A percentile compares a stretch with the other conserved stretches of the same genome.
These are phyloP conservation scores for Embiotoca jacksoni DNA, from an alignment of 2,113 vertebrate species.

Conservation along the genomic window DNA sequence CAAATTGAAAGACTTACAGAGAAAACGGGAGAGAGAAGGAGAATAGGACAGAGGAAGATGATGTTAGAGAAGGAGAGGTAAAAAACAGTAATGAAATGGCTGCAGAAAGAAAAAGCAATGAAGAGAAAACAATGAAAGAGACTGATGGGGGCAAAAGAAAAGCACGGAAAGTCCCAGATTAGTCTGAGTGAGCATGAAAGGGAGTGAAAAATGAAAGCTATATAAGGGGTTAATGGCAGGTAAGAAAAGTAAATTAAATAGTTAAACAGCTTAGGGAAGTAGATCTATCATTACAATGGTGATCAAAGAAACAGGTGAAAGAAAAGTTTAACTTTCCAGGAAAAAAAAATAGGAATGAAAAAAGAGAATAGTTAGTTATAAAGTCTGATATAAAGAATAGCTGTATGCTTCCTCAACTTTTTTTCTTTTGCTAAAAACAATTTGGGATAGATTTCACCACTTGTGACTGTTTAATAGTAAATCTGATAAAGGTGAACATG, in stretches of 20 bases:
- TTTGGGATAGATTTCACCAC: too few species aligned
- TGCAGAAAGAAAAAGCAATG: not conserved
- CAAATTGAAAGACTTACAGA: constrained; percentile 20
- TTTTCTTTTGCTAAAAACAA: too few species aligned
- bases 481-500: not conserved
- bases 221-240: not conserved
- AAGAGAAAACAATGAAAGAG: not conserved
- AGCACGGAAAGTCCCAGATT: not conserved
- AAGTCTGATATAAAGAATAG: not conserved
- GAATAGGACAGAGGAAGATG: not conserved
- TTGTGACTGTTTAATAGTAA: constrained; percentile 1
- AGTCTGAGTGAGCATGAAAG: constrained; percentile 21
- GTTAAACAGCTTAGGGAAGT: constrained; percentile 6
- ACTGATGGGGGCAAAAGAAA: not conserved
- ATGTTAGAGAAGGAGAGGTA: not conserved
- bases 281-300: not conserved
- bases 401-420: not conserved
- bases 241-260: constrained; percentile 3
- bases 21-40: not conserved
- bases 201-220: not conserved
- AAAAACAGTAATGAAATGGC: not conserved
- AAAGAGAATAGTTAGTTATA: not conserved
- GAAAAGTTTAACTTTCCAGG: not conserved
- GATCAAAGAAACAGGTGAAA: not conserved
- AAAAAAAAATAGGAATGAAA: not conserved